These are phyloP conservation scores for Leptarthrus brevirostris DNA, from an alignment of 2,888 invertebrate genomes.

Conservation along the genomic window DNA sequence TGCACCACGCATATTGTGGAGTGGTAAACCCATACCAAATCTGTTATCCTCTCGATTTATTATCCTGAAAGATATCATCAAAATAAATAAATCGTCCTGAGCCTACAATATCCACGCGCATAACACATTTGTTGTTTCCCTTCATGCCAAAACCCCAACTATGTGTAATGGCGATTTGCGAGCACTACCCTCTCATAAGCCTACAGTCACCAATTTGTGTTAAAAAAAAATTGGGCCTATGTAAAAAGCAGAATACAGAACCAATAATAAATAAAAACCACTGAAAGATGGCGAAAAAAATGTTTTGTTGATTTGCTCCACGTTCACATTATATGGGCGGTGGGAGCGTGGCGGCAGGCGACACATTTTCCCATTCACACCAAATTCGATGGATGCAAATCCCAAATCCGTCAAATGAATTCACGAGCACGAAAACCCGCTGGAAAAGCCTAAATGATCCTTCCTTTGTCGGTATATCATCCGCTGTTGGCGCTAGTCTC, in stretches of 20 bases:
- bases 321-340: constrained; percentile 14
- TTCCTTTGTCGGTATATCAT: constrained; percentile 26
- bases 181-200: constrained; percentile 21
- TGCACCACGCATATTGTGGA: constrained; percentile 19
- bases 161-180: constrained; percentile 15
- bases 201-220: constrained; percentile 36
- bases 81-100: constrained; percentile 57
- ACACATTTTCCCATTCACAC: constrained; percentile 36
- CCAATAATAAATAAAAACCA: constrained; percentile 44
- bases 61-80: constrained; percentile 57
- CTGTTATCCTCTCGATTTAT: constrained; percentile 56
- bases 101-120: constrained; percentile 49
- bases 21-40: constrained; percentile 45
- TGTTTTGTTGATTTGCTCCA: constrained; percentile 29
- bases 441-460: constrained; percentile 42
- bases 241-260: constrained; percentile 8
- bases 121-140: constrained; percentile 33
- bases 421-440: constrained; percentile 63
- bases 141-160: not conserved
- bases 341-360: constrained; percentile 9
- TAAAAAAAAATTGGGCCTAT: constrained; percentile 20
- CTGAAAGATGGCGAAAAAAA: constrained; percentile 31
- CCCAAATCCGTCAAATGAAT: constrained; percentile 65
- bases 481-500: not conserved
- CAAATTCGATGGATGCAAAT: constrained; percentile 55